A percentile compares a stretch with the other conserved stretches of the same genome.
phyloP scores from a whole-genome alignment of 2,113 vertebrate genomes.

The Platysteira castanea region DNA sequence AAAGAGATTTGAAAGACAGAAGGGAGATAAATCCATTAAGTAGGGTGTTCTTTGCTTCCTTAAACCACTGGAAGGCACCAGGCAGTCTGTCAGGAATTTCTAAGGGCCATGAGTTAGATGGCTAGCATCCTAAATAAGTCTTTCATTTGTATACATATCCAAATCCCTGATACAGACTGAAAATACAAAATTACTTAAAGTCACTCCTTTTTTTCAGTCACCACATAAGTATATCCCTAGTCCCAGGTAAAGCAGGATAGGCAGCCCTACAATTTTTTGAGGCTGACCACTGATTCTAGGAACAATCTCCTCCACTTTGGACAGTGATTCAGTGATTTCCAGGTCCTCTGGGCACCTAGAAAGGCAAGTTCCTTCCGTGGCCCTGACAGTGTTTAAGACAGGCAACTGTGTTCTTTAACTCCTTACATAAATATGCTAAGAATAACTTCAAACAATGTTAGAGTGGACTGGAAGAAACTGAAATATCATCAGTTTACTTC shows the following conservation, averaged over 20 bases:
- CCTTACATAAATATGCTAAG: accelerated
- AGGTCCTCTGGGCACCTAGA: not conserved
- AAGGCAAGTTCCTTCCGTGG: not conserved
- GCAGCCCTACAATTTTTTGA: not conserved
- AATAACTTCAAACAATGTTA: not conserved
- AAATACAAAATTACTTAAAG: not conserved
- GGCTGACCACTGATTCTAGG: not conserved
- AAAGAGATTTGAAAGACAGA: not conserved
- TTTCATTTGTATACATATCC: not conserved
- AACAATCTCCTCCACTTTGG: not conserved
- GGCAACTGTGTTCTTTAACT: not conserved
- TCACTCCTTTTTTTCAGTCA: not conserved
- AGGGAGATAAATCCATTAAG: not conserved
- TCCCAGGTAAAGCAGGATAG: not conserved
- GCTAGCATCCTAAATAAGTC: not conserved
- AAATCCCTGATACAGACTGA: not conserved
- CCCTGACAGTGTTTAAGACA: not conserved
- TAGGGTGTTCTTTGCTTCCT: not conserved
- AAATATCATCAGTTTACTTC: not conserved
- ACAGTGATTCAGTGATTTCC: not conserved
- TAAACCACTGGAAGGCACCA: not conserved
- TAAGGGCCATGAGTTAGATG: not conserved
- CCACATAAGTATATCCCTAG: not conserved
- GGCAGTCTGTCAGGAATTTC: not conserved
- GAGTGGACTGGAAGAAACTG: not conserved